Evolutionary conservation across 2,797 vertebrate species (phyloP).

Genomic region (Steatocranus sp.): DNA sequence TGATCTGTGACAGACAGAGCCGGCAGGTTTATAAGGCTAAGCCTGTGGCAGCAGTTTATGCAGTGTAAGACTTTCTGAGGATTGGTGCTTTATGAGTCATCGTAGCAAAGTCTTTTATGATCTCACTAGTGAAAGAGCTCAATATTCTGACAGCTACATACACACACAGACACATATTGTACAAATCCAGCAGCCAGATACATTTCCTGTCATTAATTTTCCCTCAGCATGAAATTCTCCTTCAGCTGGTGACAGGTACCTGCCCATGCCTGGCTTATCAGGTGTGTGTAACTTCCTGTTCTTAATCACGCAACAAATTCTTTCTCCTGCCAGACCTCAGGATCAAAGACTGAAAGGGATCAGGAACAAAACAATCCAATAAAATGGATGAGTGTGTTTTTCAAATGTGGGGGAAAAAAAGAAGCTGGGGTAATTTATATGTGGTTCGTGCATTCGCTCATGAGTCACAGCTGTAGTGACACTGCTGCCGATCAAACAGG

Average conservation of each 20-base stretch:
- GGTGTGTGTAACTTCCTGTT: background rate
- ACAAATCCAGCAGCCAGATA: background rate
- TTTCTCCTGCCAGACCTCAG: background rate
- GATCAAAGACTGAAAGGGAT: background rate
- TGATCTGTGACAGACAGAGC: conserved; percentile 31
- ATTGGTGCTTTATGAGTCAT: conserved; percentile 49
- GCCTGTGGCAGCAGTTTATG: conserved; percentile 40
- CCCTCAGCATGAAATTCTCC: conserved; percentile 18
- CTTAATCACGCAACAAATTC: background rate
- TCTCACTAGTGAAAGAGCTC: conserved; percentile 26
- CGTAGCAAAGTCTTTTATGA: conserved; percentile 27
- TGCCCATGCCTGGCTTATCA: background rate
- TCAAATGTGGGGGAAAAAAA: background rate
- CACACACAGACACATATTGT: background rate
- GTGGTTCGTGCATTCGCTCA: background rate
- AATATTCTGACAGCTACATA: conserved; percentile 29
- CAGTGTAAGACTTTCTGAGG: conserved; percentile 40
- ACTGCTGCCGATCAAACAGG: background rate
- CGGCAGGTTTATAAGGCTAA: conserved; percentile 6
- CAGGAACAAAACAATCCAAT: background rate
- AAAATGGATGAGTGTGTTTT: background rate
- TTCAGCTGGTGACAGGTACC: conserved; percentile 41
- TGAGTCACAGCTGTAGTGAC: background rate
- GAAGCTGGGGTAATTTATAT: background rate
- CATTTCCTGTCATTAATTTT: conserved; percentile 25